phyloP scores from a whole-genome alignment of 2,113 vertebrate species.

The Andinoacara biseriatus region DNA sequence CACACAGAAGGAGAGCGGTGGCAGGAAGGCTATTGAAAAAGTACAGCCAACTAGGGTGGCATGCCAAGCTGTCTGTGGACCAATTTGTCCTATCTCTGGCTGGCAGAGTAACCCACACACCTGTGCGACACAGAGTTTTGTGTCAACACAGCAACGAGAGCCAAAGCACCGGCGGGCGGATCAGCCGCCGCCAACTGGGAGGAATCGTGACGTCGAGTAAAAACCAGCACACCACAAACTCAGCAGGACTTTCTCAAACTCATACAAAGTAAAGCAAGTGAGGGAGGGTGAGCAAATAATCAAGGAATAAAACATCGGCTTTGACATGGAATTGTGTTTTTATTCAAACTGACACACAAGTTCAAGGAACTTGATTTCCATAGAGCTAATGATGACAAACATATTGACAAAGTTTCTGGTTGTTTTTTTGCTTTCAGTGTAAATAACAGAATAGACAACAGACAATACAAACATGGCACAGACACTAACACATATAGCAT shows the following conservation, averaged over 20 bases:
- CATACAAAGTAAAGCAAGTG: not conserved
- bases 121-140: slow-evolving; percentile 38
- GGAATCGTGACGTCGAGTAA: slow-evolving; percentile 2
- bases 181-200: slow-evolving; percentile 18
- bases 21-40: not conserved
- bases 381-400: not conserved
- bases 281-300: not conserved
- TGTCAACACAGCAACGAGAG: not conserved
- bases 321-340: not conserved
- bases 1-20: slow-evolving; percentile 2
- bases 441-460: too few species aligned
- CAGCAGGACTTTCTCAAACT: not conserved
- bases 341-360: not conserved
- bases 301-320: not conserved
- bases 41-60: slow-evolving; percentile 19
- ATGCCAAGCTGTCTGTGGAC: slow-evolving; percentile 39
- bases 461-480: too few species aligned
- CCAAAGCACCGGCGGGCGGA: not conserved
- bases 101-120: slow-evolving; percentile 34
- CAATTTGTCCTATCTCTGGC: slow-evolving; percentile 39
- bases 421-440: too few species aligned
- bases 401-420: too few species aligned
- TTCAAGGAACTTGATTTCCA: not conserved
- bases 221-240: not conserved
- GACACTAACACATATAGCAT: too few species aligned